Conservation (phyloP, 2,888 invertebrate genomes). For the Pterostichus niger region DNA sequence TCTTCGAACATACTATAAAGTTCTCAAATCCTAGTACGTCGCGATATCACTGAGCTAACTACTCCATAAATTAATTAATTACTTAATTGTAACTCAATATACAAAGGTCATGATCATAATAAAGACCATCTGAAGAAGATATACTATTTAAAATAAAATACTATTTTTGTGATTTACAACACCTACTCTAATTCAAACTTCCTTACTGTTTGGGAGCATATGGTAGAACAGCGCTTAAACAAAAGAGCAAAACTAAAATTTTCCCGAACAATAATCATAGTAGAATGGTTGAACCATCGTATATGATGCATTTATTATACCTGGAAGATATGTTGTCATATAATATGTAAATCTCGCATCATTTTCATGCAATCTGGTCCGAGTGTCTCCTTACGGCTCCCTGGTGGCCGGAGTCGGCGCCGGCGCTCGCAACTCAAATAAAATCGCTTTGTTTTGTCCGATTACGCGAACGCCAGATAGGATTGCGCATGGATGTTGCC, state of each 20-base stretch:
- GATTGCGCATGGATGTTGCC: constrained; percentile 17
- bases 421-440: constrained; percentile 63
- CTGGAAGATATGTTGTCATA: constrained; percentile 64
- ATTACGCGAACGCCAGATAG: constrained; percentile 46
- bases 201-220: no score
- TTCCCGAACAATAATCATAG: constrained; percentile 36
- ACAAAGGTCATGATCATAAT: no score
- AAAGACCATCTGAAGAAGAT: no score
- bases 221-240: constrained; percentile 6
- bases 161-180: no score
- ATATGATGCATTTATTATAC: constrained; percentile 60
- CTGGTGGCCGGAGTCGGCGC: constrained; percentile 31
- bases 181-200: no score
- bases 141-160: no score
- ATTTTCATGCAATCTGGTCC: constrained; percentile 66
- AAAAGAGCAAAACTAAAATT: constrained; percentile 40
- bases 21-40: no score
- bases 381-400: constrained; percentile 65
- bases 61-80: no score
- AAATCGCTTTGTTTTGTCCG: constrained; percentile 66
- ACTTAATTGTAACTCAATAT: no score
- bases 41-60: no score
- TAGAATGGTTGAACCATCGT: constrained; percentile 22
- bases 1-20: no score
- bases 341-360: constrained; percentile 63